A percentile compares a stretch with the other conserved stretches of the same genome.
Conservation (phyloP, 2,797 vertebrate genomes). For the Halcyon badia region DNA sequence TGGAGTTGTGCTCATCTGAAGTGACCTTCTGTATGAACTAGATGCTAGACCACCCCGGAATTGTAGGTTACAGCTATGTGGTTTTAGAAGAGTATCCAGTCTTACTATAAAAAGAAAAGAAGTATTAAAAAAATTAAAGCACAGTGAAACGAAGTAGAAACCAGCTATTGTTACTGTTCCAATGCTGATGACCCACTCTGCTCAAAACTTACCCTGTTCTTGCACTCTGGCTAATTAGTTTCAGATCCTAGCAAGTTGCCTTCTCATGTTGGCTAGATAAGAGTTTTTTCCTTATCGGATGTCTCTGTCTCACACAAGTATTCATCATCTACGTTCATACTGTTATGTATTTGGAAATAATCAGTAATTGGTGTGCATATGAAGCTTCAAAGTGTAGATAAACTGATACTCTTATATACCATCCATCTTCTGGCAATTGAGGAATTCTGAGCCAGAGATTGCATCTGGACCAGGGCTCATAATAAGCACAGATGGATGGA, state of each 20-base stretch:
- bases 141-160: background rate
- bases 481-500: background rate
- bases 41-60: background rate
- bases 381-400: background rate
- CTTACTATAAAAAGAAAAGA: background rate
- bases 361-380: background rate
- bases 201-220: background rate
- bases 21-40: background rate
- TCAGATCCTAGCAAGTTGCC: background rate
- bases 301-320: background rate
- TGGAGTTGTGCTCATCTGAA: slow-evolving; percentile 2
- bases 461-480: background rate
- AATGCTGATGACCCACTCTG: background rate
- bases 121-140: no score
- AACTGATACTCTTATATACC: background rate
- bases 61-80: background rate
- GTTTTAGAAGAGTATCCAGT: background rate
- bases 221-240: background rate
- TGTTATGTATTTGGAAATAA: background rate
- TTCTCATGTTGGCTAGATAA: background rate
- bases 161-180: background rate
- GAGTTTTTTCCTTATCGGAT: background rate
- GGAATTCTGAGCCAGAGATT: background rate
- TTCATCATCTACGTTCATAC: background rate
- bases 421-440: background rate